Evolutionary conservation across 2,113 vertebrate genomes (phyloP), one percentile per base, ranked within the genome.

Genomic region (Cisticola juncidis): DNA sequence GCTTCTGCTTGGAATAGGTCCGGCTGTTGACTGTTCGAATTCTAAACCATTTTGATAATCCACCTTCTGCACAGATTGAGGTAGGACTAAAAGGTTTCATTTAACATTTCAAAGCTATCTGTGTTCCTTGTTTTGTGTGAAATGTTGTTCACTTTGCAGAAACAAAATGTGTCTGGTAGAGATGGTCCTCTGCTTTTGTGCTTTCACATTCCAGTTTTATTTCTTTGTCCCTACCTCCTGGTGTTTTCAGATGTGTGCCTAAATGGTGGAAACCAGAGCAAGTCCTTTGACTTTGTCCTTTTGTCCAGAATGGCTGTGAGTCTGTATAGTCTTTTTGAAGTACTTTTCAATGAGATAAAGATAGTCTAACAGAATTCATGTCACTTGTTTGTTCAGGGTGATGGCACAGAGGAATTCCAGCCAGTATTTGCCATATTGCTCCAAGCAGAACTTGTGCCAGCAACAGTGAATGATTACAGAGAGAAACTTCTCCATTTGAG

Each of bases 401-500:
- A 98, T 38, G 98, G 97, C 42, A 84, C 62, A 25, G 92, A 31
- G 31, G 98, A 98, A 50, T 87, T 82, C 36, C 99, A 98, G 97
- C 92, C 98, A 4, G 97, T 99, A 87, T 99, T 99, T 51, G 97
- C 98, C 0, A 83, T 98, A 42, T 96, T 99, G 64, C 98, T 99
- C 73, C 99, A 99, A 98, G 99, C 99, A 4, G 98, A 99, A 91
- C 98, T 99, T 44, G 98, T 99, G 33, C 99, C 99, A 6, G 99
- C 99, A 17, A 99, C 99, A 2, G 98, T 99, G 71, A 98, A 98
- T 74, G 99, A 99, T 95, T 99, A 99, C 97, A 98, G 99, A 90
- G 99, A 99, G 50, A 99, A 99, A 91, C 98, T 99, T 44, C 98
- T 99, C 12, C 98, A 99, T 81, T 92, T 99, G 76, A 97, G 98